Conservation (phyloP, 2,797 vertebrate species). For the Periophthalmus magnuspinnatus region DNA sequence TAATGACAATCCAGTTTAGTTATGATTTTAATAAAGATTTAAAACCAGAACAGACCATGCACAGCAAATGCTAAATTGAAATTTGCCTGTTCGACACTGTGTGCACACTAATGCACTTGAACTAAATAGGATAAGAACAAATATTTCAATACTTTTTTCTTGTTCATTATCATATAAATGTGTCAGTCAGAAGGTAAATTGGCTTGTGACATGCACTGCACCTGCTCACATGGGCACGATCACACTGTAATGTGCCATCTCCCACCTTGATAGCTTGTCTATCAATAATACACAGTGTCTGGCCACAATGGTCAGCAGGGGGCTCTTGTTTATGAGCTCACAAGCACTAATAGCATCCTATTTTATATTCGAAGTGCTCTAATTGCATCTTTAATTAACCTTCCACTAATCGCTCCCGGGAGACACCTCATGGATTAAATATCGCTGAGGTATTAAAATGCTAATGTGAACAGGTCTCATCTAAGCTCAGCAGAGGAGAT, state of each 20-base stretch:
- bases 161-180: neutral
- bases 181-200: neutral
- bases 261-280: slow-evolving; percentile 3
- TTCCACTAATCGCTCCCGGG: slow-evolving; percentile 54
- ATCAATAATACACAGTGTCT: slow-evolving; percentile 8
- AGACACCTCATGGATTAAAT: slow-evolving; percentile 60
- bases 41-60: too few species aligned
- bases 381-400: slow-evolving; percentile 69
- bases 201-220: neutral
- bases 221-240: neutral
- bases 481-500: slow-evolving; percentile 36
- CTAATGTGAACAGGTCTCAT: slow-evolving; percentile 39
- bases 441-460: slow-evolving; percentile 68
- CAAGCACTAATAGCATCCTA: slow-evolving; percentile 34
- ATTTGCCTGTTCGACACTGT: too few species aligned
- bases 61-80: neutral
- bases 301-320: slow-evolving; percentile 38
- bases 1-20: too few species aligned
- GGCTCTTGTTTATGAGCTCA: slow-evolving; percentile 22
- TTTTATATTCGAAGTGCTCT: slow-evolving; percentile 43
- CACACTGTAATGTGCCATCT: neutral
- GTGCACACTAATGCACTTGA: too few species aligned
- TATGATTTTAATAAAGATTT: too few species aligned
- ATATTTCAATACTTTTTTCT: neutral
- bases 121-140: too few species aligned